Evolutionary conservation across 92 coral and sea anemone genomes (phyloP).

Genomic region (Siderastrea radians): DNA sequence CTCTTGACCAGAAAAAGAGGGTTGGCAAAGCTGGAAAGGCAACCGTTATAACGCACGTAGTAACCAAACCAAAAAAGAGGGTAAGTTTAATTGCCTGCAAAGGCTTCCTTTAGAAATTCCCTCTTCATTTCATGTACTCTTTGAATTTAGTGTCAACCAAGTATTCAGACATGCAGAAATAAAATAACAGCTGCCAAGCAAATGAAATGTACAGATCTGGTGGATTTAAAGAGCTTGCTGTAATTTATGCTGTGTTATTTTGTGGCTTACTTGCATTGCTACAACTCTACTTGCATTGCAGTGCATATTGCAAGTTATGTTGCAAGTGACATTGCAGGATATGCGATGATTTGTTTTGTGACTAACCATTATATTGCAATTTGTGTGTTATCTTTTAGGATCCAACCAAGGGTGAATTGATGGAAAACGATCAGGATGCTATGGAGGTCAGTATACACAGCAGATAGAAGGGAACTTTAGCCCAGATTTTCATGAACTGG

Average conservation of each 20-base stretch:
- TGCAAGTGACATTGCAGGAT: too few relatives aligned
- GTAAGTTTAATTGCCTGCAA: neutral
- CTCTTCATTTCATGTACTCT: neutral
- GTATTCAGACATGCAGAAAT: too few relatives aligned
- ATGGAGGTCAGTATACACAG: slow-evolving; percentile 83
- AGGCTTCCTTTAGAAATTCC: neutral
- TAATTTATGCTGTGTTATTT: too few relatives aligned
- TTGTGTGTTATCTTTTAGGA: slow-evolving; percentile 50
- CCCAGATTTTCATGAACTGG: too few relatives aligned
- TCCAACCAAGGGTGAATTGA: slow-evolving; percentile 92
- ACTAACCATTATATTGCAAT: neutral
- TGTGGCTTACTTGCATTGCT: too few relatives aligned
- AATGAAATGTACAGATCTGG: too few relatives aligned
- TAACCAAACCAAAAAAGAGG: slow-evolving; percentile 78
- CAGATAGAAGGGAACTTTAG: neutral
- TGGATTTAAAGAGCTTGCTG: too few relatives aligned
- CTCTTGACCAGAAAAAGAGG: slow-evolving; percentile 82
- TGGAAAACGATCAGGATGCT: slow-evolving; percentile 96
- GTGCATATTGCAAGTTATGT: too few relatives aligned
- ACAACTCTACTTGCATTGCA: too few relatives aligned
- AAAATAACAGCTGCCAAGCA: too few relatives aligned
- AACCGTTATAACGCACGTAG: slow-evolving; percentile 94
- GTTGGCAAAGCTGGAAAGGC: slow-evolving; percentile 89
- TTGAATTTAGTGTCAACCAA: too few relatives aligned
- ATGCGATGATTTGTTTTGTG: too few relatives aligned